Base-by-base conservation (phyloP, 2,888 invertebrate genomes). In the Carpatolechia fugitivella region DNA sequence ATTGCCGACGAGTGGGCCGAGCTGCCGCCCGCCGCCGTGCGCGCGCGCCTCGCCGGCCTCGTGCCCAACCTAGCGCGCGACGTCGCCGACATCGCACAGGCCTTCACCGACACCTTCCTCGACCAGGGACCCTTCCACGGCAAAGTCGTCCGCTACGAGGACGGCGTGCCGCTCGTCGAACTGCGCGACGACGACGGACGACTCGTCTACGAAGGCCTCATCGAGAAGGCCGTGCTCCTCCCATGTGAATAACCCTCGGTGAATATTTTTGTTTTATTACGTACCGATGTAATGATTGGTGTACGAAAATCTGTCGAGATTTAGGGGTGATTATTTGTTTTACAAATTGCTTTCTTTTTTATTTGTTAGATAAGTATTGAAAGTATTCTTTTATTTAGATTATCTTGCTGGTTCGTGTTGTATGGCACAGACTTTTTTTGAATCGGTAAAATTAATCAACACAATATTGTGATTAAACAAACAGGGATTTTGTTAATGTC, bases 21-120 rank as follows among this genome's bases (percentile, higher is more conserved):
- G 36, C 74, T 92, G 52, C 92, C 93, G 0, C 86, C 92, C 2
- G 85, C 87, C 0, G 89, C 91, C 8, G 72, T 92, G 16, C 73
- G 90, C 5, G 92, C 90, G 0, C 76, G 78, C 56, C 69, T 94
- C 44, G 70, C 88, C 62, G 85, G 82, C 38, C 10, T 1, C 38
- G 2, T 2, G 1, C 5, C 8, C 16, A 78, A 85, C 55, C 82
- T 85, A 49, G 72, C 77, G 0, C 55, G 80, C 0, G 75, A 85
- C 24, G 62, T 78, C 0, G 68, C 72, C n/a, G 56, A 64, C 3
- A 64, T 90, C 11, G 71, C 80, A 5, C 66, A 83, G 55, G 68
- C 73, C 59, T 82, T 74, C 53, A 57, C 66, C 10, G 61, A 77
- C 11, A 69, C 73, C 13, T 81, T 89, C 56, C 54, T 85, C 14